These are phyloP conservation scores for Erethizon dorsatum DNA, from an alignment of 2,797 vertebrate genomes.

Conservation along the genomic window DNA sequence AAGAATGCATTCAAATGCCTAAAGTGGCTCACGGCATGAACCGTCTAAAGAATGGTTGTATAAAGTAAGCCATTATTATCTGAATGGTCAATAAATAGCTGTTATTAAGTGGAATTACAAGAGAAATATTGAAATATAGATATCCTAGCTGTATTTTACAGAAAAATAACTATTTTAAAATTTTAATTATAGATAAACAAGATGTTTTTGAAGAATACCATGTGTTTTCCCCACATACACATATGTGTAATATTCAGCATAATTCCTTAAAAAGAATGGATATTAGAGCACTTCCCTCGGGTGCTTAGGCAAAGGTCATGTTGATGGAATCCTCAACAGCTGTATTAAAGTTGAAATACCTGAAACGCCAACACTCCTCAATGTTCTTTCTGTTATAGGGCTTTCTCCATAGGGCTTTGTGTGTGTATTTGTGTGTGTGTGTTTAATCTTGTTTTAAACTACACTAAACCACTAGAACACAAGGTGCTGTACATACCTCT, in stretches of 20 bases:
- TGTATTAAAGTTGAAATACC: neutral
- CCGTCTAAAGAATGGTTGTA: neutral
- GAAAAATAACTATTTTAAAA: slow-evolving; percentile 32
- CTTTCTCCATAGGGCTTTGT: neutral
- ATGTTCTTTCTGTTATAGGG: neutral
- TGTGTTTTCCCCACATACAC: neutral
- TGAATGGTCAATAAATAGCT: neutral
- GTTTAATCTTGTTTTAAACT: neutral
- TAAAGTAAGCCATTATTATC: slow-evolving; percentile 38
- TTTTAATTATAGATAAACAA: slow-evolving; percentile 32
- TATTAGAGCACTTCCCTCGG: neutral
- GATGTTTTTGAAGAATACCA: neutral
- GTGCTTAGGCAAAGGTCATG: neutral
- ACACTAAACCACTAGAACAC: neutral
- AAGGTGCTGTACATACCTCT: neutral
- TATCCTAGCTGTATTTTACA: neutral
- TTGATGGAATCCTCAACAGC: neutral
- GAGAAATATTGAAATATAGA: neutral
- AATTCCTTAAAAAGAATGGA: neutral
- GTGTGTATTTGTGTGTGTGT: neutral
- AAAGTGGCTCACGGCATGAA: neutral
- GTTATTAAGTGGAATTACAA: neutral
- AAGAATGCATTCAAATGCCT: neutral
- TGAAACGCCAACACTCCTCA: accelerated
- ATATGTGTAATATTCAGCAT: neutral